phyloP scores from a whole-genome alignment of 1,140 invertebrate species.

The Magallana ariakensis region DNA sequence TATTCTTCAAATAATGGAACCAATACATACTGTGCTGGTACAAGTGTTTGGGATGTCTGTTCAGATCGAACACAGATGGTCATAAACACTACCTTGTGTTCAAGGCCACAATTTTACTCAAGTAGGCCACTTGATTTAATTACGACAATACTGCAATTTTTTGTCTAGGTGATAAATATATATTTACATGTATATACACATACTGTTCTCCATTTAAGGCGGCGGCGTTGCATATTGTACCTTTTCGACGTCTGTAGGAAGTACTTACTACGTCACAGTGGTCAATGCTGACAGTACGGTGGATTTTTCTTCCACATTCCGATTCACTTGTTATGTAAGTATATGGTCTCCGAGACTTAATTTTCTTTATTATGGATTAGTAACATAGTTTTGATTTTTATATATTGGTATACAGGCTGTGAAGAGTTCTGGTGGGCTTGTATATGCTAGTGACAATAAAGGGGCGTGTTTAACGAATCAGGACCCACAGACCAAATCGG shows the following conservation, averaged over 20 bases:
- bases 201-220: not conserved
- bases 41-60: conserved; percentile 27
- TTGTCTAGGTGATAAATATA: no score
- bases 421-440: not conserved
- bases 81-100: conserved; percentile 6
- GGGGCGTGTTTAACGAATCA: not conserved
- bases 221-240: not conserved
- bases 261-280: conserved; percentile 27
- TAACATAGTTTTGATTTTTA: not conserved
- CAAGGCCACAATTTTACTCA: not conserved
- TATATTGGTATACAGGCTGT: not conserved
- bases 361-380: not conserved
- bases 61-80: conserved; percentile 4
- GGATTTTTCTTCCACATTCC: not conserved
- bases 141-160: no score
- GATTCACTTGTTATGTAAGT: conserved; percentile 39
- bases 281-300: conserved; percentile 17
- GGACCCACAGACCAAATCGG: not conserved
- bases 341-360: not conserved
- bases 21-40: not conserved
- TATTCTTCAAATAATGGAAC: conserved; percentile 2
- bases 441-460: conserved; percentile 19
- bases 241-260: not conserved
- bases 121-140: not conserved
- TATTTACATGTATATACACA: no score